phyloP scores from a whole-genome alignment of 2,888 invertebrate species.

The Drosophila nr. fundita region DNA sequence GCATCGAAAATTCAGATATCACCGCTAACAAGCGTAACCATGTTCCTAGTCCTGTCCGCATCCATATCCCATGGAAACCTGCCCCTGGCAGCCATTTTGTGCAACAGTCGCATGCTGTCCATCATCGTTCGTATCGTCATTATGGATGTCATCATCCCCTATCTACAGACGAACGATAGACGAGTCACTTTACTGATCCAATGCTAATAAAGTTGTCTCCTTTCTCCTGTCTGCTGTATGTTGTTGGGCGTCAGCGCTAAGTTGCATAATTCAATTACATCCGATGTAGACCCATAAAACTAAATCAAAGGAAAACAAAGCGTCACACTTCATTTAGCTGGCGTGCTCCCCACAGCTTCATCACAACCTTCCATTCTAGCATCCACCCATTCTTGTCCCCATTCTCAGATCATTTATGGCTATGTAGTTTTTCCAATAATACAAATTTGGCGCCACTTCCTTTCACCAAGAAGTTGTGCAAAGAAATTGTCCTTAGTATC shows the following conservation, averaged over 20 bases:
- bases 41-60: slow-evolving; percentile 40
- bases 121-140: slow-evolving; percentile 41
- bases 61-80: background rate
- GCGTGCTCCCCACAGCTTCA: slow-evolving; percentile 30
- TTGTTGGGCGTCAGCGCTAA: slow-evolving; percentile 75
- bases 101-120: slow-evolving; percentile 45
- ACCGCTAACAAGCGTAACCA: slow-evolving; percentile 71
- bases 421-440: slow-evolving; percentile 37
- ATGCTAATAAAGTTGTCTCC: slow-evolving; percentile 83
- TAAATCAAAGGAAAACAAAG: slow-evolving; percentile 84
- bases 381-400: slow-evolving; percentile 27
- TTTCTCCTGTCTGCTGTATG: slow-evolving; percentile 40
- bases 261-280: slow-evolving; percentile 84
- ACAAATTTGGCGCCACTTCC: slow-evolving; percentile 53
- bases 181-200: slow-evolving; percentile 73
- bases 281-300: slow-evolving; percentile 84
- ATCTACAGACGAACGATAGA: slow-evolving; percentile 10
- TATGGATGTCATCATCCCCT: slow-evolving; percentile 49
- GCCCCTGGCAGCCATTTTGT: slow-evolving; percentile 35
- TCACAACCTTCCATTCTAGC: background rate
- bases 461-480: slow-evolving; percentile 36
- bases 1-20: slow-evolving; percentile 75
- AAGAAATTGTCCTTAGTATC: slow-evolving; percentile 41
- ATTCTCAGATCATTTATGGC: slow-evolving; percentile 28
- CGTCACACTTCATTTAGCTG: slow-evolving; percentile 82